A percentile compares a stretch with the other conserved stretches of the same genome.
Evolutionary conservation across 2,113 vertebrate species (phyloP).

Genomic region (Eretmochelys imbricata): DNA sequence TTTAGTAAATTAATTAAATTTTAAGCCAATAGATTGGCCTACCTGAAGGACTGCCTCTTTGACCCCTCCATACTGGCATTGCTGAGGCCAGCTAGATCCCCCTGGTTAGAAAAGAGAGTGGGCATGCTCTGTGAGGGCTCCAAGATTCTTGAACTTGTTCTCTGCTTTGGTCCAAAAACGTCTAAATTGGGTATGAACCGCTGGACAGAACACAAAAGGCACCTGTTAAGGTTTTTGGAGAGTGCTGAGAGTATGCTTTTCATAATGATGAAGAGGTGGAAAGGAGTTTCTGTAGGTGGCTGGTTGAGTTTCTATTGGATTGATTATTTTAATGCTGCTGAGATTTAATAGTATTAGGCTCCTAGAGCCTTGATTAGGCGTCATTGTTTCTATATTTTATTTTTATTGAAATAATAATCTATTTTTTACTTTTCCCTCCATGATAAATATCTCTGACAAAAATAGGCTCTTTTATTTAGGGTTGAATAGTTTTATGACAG

Average conservation of each 20-base stretch:
- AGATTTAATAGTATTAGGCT: neutral
- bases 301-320: neutral
- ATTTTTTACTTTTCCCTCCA: neutral
- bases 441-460: neutral
- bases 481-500: neutral
- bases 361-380: neutral
- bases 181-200: neutral
- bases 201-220: neutral
- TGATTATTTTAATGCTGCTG: neutral
- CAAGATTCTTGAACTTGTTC: neutral
- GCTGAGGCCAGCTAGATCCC: neutral
- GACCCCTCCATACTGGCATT: neutral
- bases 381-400: neutral
- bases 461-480: neutral
- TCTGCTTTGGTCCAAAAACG: neutral
- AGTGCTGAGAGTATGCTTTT: neutral
- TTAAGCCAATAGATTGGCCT: neutral
- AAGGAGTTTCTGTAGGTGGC: neutral
- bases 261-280: neutral
- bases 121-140: neutral
- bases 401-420: neutral
- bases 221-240: neutral
- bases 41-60: neutral
- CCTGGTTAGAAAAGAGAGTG: neutral
- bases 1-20: neutral